Evolutionary conservation across 2,797 vertebrate genomes (phyloP).

Genomic region (Valencia hispanica): DNA sequence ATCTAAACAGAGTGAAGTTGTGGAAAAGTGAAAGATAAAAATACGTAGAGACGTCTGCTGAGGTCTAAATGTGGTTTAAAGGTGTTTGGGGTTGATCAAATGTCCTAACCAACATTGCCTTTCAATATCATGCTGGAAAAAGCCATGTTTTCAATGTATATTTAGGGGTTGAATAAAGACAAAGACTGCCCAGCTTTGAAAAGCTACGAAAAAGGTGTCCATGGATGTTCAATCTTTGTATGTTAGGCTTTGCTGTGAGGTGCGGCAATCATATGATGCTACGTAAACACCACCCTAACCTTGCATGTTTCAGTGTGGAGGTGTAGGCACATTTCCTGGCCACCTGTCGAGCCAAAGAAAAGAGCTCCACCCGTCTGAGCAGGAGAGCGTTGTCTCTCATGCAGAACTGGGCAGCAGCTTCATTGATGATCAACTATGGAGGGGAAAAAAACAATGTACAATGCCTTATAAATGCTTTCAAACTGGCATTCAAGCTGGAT

Average conservation of each 20-base stretch:
- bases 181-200: not conserved
- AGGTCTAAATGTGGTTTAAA: not conserved
- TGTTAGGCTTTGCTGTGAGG: constrained; percentile 4
- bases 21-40: not conserved
- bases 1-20: not conserved
- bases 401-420: constrained; percentile 96
- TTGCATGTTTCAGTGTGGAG: constrained; percentile 90
- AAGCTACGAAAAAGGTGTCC: not conserved
- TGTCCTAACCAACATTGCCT: not conserved
- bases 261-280: constrained; percentile 6
- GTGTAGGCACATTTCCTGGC: constrained; percentile 96
- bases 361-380: constrained; percentile 93
- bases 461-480: not conserved
- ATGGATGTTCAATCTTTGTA: not conserved
- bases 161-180: not conserved
- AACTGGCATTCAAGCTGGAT: not conserved
- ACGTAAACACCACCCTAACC: constrained; percentile 77
- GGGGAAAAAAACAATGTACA: constrained; percentile 47
- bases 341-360: constrained; percentile 93
- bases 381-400: constrained; percentile 93
- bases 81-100: constrained; percentile 7
- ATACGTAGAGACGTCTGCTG: not conserved
- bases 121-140: not conserved
- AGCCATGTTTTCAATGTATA: not conserved
- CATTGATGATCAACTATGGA: constrained; percentile 94